Percentiles rank a stretch among this genome's conserved stretches.
These are phyloP conservation scores for Girardinus metallicus DNA, from an alignment of 2,797 vertebrate genomes.

Conservation along the genomic window DNA sequence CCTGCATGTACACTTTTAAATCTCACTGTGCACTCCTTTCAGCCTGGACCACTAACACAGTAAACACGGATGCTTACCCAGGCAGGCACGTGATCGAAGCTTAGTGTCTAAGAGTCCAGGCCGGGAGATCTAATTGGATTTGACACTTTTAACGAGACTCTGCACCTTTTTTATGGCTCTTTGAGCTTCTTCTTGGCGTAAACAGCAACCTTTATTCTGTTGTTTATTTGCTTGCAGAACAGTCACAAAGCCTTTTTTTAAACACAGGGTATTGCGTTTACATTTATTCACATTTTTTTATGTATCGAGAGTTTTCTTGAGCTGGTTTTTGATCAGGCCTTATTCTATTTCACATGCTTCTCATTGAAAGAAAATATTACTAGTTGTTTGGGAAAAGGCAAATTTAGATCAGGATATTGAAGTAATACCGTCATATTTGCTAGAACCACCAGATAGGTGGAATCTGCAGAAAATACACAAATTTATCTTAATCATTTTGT, in stretches of 20 bases:
- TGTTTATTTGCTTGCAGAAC: constrained; percentile 4
- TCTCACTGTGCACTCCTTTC: constrained; percentile 63
- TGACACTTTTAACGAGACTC: constrained; percentile 66
- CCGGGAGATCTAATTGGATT: constrained; percentile 51
- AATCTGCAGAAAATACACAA: not conserved
- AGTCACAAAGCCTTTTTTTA: not conserved
- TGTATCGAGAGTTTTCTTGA: not conserved
- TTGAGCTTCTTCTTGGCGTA: constrained; percentile 28
- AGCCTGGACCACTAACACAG: constrained; percentile 60
- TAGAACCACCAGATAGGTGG: not conserved
- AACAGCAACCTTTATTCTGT: constrained; percentile 6
- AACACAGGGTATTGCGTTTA: not conserved
- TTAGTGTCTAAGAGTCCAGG: constrained; percentile 63
- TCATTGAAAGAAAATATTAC: not conserved
- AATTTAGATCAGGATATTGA: not conserved
- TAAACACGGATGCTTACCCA: constrained; percentile 42
- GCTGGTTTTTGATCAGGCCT: not conserved
- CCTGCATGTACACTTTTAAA: constrained; percentile 64
- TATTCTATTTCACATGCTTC: constrained; percentile 2
- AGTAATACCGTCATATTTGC: not conserved
- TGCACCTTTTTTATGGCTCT: constrained; percentile 50
- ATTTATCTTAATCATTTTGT: not conserved
- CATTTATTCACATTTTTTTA: not conserved
- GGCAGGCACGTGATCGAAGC: constrained; percentile 62
- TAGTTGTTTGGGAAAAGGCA: not conserved